Evolutionary conservation across 1,140 invertebrate genomes (phyloP), one percentile per base, ranked within the genome.

Genomic region (Eumeta japonica): DNA sequence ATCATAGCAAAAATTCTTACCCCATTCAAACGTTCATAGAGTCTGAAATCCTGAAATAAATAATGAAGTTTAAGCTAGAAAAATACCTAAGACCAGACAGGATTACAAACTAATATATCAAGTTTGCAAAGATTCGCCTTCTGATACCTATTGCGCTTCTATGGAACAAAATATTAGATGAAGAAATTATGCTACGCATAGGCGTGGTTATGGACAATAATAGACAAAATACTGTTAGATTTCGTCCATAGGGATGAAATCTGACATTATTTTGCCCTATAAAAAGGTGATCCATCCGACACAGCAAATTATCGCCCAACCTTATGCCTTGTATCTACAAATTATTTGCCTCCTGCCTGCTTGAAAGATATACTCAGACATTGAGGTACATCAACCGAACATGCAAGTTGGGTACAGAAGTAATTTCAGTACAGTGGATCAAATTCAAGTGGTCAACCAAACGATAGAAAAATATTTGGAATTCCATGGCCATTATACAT

Each of bases 321-420:
- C 46, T 58, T 0, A 40, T 55, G 41, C 35, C 50, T 16, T 44
- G 40, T 12, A 7, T 62, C 1, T 56, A 60, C 17, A 61, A 62
- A 48, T 29, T 59, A n/a, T 63, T 54, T 20, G 41, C 46, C 16
- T 47, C 41, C 11, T 58, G 49, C 13, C 39, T 53, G 33, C 43
- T 46, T 12, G 45, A 36, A 38, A 49, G 40, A 40, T 53, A 30
- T 16, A 31, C 9, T n/a, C 32, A 43, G 16, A 31, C 2, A 48
- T 60, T 2, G 54, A 65, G 20, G 11, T 15, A 15, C 28, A 48
- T 28, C 59, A 62, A 47, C 51, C 59, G 7, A 46, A 45, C 3
- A 57, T 61, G 43, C 61, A 62, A 43, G 59, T 57, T 2, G 57
- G 61, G 3, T 67, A 64, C 33, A 41, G 61, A 44, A 47, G 35